Base-by-base conservation (phyloP, 2,797 vertebrate species). In the Chaunax sp. region DNA sequence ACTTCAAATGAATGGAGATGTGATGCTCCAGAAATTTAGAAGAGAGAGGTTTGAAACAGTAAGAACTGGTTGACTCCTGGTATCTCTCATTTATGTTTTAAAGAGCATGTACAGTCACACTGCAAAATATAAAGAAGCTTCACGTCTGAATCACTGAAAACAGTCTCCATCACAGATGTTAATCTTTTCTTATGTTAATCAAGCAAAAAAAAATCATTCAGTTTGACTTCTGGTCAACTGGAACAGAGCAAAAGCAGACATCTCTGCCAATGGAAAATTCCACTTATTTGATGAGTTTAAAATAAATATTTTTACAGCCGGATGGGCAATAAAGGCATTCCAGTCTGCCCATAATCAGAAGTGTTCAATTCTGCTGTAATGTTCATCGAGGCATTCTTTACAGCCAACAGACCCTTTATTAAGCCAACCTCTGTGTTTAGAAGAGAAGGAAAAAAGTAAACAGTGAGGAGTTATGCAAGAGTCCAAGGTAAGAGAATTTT, bases 261-360 rank as follows among this genome's bases (percentile, higher is more conserved):
- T 23, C 59, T 55, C 58, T 70, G 82, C 87, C 86, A 85, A 81
- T 62, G 90, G 92, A 92, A 92, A 91, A 90, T 90, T 90, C 87
- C 87, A 83, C 73, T 84, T 84, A 89, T 93, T 84, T 88, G 82
- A 91, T 63, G 80, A 89, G 89, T 89, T 89, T 86, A 81, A 91
- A 91, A 86, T 90, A 87, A 92, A 92, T 88, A 90, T 84, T 89
- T 87, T 86, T 76, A 85, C 74, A 69, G 86, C 78, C 78, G 62
- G 64, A 82, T 51, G 84, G 85, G 67, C 78, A 84, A 63, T 89
- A 89, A 91, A 82, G 47, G 69, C 85, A 87, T 91, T 91, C 91
- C 91, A 89, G 78, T 45, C 84, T 89, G 72, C 81, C 87, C 78
- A 73, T 84, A 86, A 91, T 90, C 87, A 86, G 72, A 80, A 67